phyloP scores from a whole-genome alignment of 2,113 vertebrate species.

The Acrocephalus kingi region DNA sequence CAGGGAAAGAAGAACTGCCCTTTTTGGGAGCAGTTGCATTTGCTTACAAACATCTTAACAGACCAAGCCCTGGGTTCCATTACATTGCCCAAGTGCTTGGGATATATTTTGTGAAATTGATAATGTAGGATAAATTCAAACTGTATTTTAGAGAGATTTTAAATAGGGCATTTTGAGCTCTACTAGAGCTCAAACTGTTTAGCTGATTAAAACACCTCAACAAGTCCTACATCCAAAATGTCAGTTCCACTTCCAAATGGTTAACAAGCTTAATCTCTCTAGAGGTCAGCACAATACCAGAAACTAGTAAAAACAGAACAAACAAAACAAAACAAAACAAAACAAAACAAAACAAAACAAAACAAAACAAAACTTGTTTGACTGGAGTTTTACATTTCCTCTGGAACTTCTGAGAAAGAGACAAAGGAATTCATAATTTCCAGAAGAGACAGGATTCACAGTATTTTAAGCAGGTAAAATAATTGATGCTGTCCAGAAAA shows the following conservation, averaged over 20 bases:
- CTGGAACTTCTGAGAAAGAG: background rate
- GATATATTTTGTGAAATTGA: background rate
- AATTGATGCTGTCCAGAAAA: background rate
- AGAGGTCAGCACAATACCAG: background rate
- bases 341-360: background rate
- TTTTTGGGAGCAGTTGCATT: background rate
- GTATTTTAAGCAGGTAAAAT: background rate
- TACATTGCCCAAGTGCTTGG: background rate
- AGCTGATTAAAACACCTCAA: background rate
- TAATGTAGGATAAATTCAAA: background rate
- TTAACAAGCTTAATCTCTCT: background rate
- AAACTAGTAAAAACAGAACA: background rate
- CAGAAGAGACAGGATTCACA: background rate
- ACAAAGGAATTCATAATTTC: background rate
- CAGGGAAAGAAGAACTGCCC: background rate
- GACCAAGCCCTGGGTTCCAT: background rate
- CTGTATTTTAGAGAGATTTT: background rate
- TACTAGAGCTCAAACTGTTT: background rate
- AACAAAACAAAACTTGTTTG: background rate
- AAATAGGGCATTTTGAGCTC: background rate
- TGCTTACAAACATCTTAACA: background rate
- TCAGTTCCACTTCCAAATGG: background rate
- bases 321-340: background rate
- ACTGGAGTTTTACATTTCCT: background rate
- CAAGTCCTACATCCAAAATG: background rate